Percentiles rank a stretch among this genome's conserved stretches.
phyloP scores from a whole-genome alignment of 2,888 invertebrate species.

The Drosophila pegasa region DNA sequence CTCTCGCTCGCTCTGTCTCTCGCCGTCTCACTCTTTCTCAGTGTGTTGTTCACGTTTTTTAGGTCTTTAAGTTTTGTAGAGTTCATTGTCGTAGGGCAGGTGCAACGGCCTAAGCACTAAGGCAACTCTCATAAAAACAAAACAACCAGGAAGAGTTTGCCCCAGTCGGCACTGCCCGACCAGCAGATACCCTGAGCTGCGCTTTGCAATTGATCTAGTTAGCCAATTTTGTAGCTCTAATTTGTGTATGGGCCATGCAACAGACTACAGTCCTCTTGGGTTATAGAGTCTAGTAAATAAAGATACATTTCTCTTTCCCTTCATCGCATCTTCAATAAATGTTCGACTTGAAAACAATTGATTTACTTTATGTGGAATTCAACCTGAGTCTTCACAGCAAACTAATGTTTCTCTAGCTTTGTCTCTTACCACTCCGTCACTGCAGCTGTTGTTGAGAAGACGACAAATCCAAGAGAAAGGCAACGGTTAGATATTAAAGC shows the following conservation, averaged over 20 bases:
- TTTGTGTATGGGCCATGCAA: too few relatives aligned
- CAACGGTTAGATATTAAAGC: not conserved
- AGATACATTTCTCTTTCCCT: too few relatives aligned
- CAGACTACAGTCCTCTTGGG: too few relatives aligned
- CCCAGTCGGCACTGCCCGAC: not conserved
- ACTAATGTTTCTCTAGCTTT: not conserved
- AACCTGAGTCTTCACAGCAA: not conserved
- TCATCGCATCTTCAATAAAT: not conserved
- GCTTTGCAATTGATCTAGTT: not conserved
- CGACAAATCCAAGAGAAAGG: not conserved
- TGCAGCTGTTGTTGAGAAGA: not conserved
- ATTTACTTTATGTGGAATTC: not conserved
- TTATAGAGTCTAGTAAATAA: too few relatives aligned
- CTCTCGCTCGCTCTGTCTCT: constrained; percentile 1
- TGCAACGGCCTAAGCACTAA: constrained; percentile 64
- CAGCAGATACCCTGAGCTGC: not conserved
- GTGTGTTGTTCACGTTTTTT: constrained; percentile 28
- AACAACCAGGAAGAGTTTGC: not conserved
- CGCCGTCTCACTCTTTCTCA: constrained; percentile 13
- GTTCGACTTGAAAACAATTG: not conserved
- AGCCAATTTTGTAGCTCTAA: too few relatives aligned
- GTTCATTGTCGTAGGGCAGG: constrained; percentile 73
- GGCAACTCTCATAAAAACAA: constrained; percentile 35
- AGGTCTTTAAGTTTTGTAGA: constrained; percentile 54
- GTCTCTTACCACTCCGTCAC: not conserved